A percentile compares a stretch with the other conserved stretches of the same genome.
These are phyloP conservation scores for Pandemis heparana DNA, from an alignment of 2,888 invertebrate species.

Conservation along the genomic window DNA sequence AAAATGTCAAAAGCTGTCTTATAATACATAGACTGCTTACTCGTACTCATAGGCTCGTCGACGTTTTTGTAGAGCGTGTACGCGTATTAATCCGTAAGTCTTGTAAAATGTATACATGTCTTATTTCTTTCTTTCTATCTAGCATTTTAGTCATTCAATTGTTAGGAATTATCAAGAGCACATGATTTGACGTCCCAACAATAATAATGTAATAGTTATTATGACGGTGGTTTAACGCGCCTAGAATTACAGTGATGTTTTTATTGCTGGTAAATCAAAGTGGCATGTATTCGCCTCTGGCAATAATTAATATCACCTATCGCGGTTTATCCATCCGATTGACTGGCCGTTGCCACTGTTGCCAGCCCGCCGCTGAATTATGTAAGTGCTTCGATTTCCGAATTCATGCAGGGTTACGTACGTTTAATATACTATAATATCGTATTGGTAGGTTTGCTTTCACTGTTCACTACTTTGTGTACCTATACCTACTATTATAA, in stretches of 20 bases:
- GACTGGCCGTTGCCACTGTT: slow-evolving; percentile 30
- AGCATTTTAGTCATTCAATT: no score
- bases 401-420: neutral
- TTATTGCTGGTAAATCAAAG: slow-evolving; percentile 4
- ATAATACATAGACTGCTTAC: no score
- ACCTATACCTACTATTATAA: no score
- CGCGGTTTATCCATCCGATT: slow-evolving; percentile 27
- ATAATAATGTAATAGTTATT: neutral
- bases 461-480: neutral
- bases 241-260: neutral
- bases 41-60: no score
- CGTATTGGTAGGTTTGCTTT: neutral
- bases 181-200: neutral
- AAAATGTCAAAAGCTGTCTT: no score
- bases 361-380: slow-evolving; percentile 24
- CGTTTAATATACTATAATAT: neutral
- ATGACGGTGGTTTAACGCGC: neutral
- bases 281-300: slow-evolving; percentile 17
- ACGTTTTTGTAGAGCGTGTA: no score
- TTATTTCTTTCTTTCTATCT: no score
- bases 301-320: slow-evolving; percentile 30
- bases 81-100: no score
- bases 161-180: no score
- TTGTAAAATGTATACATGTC: no score
- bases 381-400: slow-evolving; percentile 12